These are phyloP conservation scores for Eilema sororculum DNA, from an alignment of 2,888 invertebrate genomes.

Conservation along the genomic window DNA sequence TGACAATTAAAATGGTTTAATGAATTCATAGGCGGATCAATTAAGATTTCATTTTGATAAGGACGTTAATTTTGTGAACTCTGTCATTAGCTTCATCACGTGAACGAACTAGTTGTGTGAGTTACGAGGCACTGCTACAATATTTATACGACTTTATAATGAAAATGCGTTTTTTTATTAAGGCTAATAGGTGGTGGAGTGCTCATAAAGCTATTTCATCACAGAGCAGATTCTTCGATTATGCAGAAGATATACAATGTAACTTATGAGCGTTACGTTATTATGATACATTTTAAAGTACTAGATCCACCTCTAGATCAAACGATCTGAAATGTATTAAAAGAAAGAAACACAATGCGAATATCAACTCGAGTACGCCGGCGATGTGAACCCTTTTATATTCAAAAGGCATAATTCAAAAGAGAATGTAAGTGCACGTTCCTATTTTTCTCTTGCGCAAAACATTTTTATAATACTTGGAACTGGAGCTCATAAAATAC, in stretches of 20 bases:
- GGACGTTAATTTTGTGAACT: slow-evolving; percentile 69
- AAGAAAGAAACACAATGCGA: neutral
- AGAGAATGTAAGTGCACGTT: slow-evolving; percentile 34
- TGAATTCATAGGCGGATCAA: slow-evolving; percentile 76
- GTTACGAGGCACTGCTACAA: slow-evolving; percentile 52
- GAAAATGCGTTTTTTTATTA: neutral
- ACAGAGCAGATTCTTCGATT: neutral
- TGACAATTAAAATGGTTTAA: slow-evolving; percentile 83
- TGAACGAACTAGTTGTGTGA: slow-evolving; percentile 58
- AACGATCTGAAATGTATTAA: neutral
- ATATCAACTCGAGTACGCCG: neutral
- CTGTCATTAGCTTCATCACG: slow-evolving; percentile 72
- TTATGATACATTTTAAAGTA: neutral
- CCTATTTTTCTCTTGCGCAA: slow-evolving; percentile 42
- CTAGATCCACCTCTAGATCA: neutral
- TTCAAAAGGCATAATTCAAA: slow-evolving; percentile 38
- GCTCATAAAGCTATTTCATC: neutral
- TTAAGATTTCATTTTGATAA: slow-evolving; percentile 85
- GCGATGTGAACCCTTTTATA: slow-evolving; percentile 10
- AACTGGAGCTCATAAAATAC: slow-evolving; percentile 54
- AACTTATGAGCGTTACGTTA: neutral
- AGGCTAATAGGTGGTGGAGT: neutral
- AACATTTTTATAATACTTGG: slow-evolving; percentile 51
- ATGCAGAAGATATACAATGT: neutral
- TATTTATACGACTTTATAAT: slow-evolving; percentile 16